phyloP scores from a whole-genome alignment of 2,888 invertebrate genomes.

The Hypselothyrea guttata region DNA sequence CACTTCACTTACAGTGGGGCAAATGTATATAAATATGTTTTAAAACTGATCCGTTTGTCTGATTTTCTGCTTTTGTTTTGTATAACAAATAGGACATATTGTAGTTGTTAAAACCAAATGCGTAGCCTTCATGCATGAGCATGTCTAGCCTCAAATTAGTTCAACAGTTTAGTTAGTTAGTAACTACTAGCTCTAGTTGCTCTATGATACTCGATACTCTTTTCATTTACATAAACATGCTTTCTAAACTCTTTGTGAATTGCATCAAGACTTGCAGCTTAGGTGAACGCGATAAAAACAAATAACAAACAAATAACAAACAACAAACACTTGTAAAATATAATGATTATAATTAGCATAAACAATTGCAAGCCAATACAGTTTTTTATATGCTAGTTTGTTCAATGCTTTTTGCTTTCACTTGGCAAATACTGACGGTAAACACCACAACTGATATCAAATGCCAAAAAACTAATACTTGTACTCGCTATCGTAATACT shows the following conservation, averaged over 20 bases:
- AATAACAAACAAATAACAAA: conserved; percentile 21
- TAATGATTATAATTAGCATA: conserved; percentile 3
- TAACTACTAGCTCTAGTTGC: conserved; percentile 16
- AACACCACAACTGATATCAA: conserved; percentile 8
- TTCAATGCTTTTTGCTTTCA: conserved; percentile 58
- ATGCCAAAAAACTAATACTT: conserved; percentile 17
- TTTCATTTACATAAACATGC: not conserved
- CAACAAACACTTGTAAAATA: conserved; percentile 20
- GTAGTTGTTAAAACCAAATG: not conserved
- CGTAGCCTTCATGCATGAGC: conserved; percentile 62
- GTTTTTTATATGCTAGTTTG: conserved; percentile 30
- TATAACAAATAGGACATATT: no score
- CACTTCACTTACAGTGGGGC: conserved; percentile 38
- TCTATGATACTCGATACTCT: not conserved
- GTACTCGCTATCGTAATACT: conserved; percentile 14
- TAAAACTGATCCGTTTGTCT: not conserved
- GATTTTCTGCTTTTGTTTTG: not conserved
- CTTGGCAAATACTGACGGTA: conserved; percentile 24
- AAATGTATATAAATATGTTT: conserved; percentile 1
- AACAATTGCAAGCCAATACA: not conserved
- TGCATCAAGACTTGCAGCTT: conserved; percentile 42
- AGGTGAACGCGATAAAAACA: conserved; percentile 8
- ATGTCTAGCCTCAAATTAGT: conserved; percentile 43
- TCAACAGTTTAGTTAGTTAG: conserved; percentile 37
- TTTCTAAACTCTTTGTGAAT: conserved; percentile 32